A percentile compares a stretch with the other conserved stretches of the same genome.
phyloP scores from a whole-genome alignment of 2,797 vertebrate genomes.

The Dipus sagitta region DNA sequence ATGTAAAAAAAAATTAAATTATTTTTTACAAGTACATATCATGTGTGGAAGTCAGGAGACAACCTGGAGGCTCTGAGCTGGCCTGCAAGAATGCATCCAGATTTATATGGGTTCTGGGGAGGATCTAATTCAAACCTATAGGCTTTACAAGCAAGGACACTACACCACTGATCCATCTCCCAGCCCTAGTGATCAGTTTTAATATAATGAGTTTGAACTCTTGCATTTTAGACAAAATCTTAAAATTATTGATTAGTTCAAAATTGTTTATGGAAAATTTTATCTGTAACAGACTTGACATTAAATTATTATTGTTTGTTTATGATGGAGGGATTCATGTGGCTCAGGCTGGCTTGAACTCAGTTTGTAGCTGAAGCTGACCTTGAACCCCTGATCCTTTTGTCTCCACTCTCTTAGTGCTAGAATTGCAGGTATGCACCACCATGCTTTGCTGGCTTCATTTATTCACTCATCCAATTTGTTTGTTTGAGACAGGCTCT shows the following conservation, averaged over 20 bases:
- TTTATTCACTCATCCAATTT: background rate
- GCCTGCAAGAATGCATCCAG: too few species aligned
- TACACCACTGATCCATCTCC: too few species aligned
- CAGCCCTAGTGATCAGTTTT: conserved; percentile 82
- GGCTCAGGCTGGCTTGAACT: background rate
- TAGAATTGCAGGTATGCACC: too few species aligned
- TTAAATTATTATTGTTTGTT: conserved; percentile 68
- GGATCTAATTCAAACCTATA: too few species aligned
- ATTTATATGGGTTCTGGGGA: too few species aligned
- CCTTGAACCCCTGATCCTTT: background rate
- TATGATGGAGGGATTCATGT: background rate
- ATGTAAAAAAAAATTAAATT: too few species aligned
- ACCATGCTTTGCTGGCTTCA: too few species aligned
- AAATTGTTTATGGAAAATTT: conserved; percentile 89
- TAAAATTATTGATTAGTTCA: conserved; percentile 84
- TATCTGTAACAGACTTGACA: conserved; percentile 92
- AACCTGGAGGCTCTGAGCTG: too few species aligned
- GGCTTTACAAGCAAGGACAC: too few species aligned
- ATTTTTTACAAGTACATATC: too few species aligned
- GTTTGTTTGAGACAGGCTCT: background rate
- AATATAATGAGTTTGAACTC: conserved; percentile 85
- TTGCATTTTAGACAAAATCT: conserved; percentile 85
- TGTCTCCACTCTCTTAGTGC: background rate
- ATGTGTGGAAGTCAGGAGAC: too few species aligned
- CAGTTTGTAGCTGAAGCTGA: background rate